Evolutionary conservation across 2,113 vertebrate genomes (phyloP), one percentile per base, ranked within the genome.

Genomic region (Ophthalmolycus amberensis): DNA sequence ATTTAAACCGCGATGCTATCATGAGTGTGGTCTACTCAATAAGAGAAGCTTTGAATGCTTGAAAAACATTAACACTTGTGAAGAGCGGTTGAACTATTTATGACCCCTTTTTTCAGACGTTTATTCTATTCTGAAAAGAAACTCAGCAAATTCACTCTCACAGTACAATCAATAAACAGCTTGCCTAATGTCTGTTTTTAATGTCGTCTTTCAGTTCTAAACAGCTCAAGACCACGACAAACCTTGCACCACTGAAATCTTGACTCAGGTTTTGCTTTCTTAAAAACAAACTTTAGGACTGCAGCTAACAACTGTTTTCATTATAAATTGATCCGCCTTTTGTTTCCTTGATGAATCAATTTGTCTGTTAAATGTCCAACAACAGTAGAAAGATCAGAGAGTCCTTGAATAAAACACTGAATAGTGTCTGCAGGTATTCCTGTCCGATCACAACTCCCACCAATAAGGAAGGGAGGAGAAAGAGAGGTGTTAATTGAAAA

Each of bases 41-140:
- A 54, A 60, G 6, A 58, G 72, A 68, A 63, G 66, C 6, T 59
- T 44, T 70, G 15, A 40, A 14, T 32, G 71, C n/a, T 67, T 16
- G 63, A 44, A 75, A 71, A 67, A 67, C 63, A 67, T 67, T 32
- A 56, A 54, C 56, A n/a, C 29, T 29, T 42, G 18, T 40, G 6
- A 22, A 42, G 42, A 56, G 62, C 16, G 22, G 27, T 37, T 14
- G 14, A 72, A 37, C 48, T 56, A 5, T 29, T 56, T 32, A 48
- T 34, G 29, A 50, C 16, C 3, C 18, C 5, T 42, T 42, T 71
- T 59, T 18, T 11, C 44, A 32, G 32, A 9, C 9, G 22, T 52
- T n/a, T 67, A 42, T 58, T 16, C 48, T 29, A 6, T 34, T 65
- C 46, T 65, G 11, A 29, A 27, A 66, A 66, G 6, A 27, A 38